These are phyloP conservation scores for Merops nubicus DNA, from an alignment of 2,113 vertebrate genomes.

Conservation along the genomic window DNA sequence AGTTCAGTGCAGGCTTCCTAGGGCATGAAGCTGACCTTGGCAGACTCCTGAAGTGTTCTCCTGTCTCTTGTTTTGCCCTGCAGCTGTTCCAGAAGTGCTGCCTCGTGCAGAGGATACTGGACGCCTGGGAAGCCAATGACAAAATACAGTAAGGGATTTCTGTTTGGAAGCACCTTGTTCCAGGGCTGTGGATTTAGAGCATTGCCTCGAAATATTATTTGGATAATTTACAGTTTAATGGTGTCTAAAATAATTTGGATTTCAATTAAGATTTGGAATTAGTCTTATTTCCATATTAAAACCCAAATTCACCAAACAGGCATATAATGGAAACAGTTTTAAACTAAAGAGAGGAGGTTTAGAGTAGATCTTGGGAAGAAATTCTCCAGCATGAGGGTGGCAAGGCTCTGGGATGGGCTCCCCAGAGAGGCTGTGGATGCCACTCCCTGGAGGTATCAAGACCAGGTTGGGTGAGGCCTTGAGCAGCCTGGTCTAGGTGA, in stretches of 20 bases:
- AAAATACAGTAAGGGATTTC: slow-evolving; percentile 86
- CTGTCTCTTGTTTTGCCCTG: not conserved
- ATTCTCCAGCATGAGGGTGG: no score
- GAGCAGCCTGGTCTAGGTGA: no score
- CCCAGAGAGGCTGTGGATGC: no score
- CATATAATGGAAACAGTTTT: not conserved
- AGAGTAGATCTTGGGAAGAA: no score
- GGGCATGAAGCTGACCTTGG: not conserved
- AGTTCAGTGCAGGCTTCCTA: not conserved
- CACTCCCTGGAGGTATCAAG: no score
- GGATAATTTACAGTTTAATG: rapidly evolving
- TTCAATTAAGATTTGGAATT: not conserved
- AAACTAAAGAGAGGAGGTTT: no score
- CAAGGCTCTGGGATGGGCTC: no score
- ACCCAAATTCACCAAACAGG: rapidly evolving
- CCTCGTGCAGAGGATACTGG: slow-evolving; percentile 91
- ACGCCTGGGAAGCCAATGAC: slow-evolving; percentile 97
- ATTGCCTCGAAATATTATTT: no score
- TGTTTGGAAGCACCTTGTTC: no score
- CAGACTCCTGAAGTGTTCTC: not conserved
- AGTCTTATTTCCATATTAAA: not conserved
- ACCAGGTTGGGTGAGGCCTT: no score
- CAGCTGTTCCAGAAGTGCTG: slow-evolving; percentile 95
- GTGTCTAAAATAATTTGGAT: rapidly evolving
- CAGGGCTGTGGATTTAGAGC: rapidly evolving